These are phyloP conservation scores for Thymelicus lineola DNA, from an alignment of 2,888 invertebrate species.

Conservation along the genomic window DNA sequence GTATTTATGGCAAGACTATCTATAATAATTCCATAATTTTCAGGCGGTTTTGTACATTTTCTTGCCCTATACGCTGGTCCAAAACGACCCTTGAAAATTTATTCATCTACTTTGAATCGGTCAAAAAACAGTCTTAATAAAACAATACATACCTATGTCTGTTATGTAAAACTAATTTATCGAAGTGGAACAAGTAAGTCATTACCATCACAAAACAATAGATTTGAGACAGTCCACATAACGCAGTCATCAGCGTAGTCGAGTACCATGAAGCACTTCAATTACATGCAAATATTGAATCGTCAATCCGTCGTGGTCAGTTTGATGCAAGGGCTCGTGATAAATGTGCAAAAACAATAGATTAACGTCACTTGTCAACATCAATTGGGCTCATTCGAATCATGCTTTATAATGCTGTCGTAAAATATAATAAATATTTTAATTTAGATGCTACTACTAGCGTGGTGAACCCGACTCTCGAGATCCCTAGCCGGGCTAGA, in stretches of 20 bases:
- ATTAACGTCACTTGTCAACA: conserved; percentile 10
- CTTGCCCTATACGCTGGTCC: no score
- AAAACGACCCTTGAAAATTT: no score
- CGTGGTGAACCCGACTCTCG: no score
- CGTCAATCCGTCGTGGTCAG: conserved; percentile 26
- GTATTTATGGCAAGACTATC: no score
- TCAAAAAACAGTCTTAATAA: background rate
- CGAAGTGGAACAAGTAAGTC: background rate
- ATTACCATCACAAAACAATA: background rate
- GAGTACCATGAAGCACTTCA: conserved; percentile 15
- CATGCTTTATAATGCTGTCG: no score
- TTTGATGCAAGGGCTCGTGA: conserved; percentile 7
- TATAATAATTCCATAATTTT: no score
- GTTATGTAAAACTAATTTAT: background rate
- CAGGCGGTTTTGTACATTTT: no score
- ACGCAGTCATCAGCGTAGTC: conserved; percentile 5
- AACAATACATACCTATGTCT: background rate
- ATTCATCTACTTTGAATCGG: no score
- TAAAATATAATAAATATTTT: no score
- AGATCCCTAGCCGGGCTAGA: no score
- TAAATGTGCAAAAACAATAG: conserved; percentile 17
- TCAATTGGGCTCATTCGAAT: background rate
- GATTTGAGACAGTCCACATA: conserved; percentile 7
- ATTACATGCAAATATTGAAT: conserved; percentile 25
- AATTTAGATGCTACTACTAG: no score